Percentiles rank a stretch among this genome's conserved stretches.
These are phyloP conservation scores for Diogma glabrata DNA, from an alignment of 2,888 invertebrate genomes.

Conservation along the genomic window DNA sequence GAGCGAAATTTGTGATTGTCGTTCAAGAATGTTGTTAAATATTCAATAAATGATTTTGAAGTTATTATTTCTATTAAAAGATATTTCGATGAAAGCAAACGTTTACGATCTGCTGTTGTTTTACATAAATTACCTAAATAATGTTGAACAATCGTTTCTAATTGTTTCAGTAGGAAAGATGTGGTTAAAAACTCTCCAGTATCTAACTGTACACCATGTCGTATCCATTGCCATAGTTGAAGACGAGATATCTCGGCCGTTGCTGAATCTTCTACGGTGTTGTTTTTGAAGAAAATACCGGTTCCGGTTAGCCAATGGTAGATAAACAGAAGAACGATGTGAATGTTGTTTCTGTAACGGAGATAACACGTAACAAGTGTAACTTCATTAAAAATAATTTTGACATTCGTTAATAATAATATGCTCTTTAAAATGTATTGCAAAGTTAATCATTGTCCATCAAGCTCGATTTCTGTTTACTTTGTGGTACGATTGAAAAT, in stretches of 20 bases:
- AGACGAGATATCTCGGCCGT: slow-evolving; percentile 63
- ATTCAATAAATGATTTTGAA: slow-evolving; percentile 47
- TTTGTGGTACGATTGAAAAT: too few relatives aligned
- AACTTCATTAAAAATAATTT: too few relatives aligned
- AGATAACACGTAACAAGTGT: too few relatives aligned
- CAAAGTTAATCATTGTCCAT: too few relatives aligned
- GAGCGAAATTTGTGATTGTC: slow-evolving; percentile 49
- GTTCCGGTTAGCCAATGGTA: slow-evolving; percentile 55
- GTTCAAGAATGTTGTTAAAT: slow-evolving; percentile 51
- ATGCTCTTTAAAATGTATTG: too few relatives aligned
- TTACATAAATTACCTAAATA: slow-evolving; percentile 39
- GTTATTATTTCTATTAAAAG: slow-evolving; percentile 50
- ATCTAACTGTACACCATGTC: slow-evolving; percentile 20
- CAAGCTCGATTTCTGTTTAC: too few relatives aligned
- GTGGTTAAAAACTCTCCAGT: slow-evolving; percentile 5
- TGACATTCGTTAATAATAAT: too few relatives aligned
- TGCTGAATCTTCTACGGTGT: slow-evolving; percentile 58
- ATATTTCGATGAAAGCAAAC: slow-evolving; percentile 38
- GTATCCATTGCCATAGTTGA: slow-evolving; percentile 65
- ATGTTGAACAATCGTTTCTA: slow-evolving; percentile 28
- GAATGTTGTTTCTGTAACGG: slow-evolving; percentile 44
- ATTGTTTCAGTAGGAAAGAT: slow-evolving; percentile 3
- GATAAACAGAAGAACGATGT: slow-evolving; percentile 52
- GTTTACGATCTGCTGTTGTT: slow-evolving; percentile 38
- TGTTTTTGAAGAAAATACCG: slow-evolving; percentile 53